Percentiles rank a stretch among this genome's conserved stretches.
Conservation (phyloP, 37 sponge, comb jelly and placozoan genomes). For the Corticium candelabrum region DNA sequence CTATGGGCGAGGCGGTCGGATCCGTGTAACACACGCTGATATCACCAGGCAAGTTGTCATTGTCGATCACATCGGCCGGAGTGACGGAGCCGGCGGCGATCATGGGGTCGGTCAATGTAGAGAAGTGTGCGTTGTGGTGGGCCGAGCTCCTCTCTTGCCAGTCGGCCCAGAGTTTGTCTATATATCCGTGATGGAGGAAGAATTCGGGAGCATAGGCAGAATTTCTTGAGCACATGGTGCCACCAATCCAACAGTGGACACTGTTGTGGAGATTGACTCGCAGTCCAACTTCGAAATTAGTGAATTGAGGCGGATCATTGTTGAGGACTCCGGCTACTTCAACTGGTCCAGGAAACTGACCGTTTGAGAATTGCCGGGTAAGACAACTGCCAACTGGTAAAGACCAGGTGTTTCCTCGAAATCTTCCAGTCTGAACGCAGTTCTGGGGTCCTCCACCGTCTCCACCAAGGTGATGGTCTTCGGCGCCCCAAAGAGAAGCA, state of each 20-base stretch:
- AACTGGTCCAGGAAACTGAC: neutral
- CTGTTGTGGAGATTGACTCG: neutral
- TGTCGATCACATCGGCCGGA: too few relatives aligned
- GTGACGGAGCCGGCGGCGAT: too few relatives aligned
- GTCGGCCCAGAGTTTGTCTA: neutral
- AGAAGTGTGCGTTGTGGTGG: neutral
- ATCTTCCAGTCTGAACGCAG: neutral
- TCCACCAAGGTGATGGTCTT: neutral
- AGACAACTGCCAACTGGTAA: neutral
- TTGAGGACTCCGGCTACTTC: neutral
- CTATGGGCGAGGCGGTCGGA: too few relatives aligned
- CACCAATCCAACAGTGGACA: neutral
- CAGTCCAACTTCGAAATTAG: neutral
- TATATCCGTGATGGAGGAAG: neutral
- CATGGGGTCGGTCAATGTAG: too few relatives aligned
- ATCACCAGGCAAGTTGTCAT: too few relatives aligned
- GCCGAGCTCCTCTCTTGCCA: neutral
- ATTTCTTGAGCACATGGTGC: neutral
- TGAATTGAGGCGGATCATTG: neutral
- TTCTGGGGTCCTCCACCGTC: neutral
- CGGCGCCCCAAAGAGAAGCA: neutral
- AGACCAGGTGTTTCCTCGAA: neutral
- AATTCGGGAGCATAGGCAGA: neutral
- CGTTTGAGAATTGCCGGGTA: neutral
- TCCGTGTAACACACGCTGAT: too few relatives aligned